These are phyloP conservation scores for Burhinus oedicnemus DNA, from an alignment of 2,113 vertebrate species.

Conservation along the genomic window DNA sequence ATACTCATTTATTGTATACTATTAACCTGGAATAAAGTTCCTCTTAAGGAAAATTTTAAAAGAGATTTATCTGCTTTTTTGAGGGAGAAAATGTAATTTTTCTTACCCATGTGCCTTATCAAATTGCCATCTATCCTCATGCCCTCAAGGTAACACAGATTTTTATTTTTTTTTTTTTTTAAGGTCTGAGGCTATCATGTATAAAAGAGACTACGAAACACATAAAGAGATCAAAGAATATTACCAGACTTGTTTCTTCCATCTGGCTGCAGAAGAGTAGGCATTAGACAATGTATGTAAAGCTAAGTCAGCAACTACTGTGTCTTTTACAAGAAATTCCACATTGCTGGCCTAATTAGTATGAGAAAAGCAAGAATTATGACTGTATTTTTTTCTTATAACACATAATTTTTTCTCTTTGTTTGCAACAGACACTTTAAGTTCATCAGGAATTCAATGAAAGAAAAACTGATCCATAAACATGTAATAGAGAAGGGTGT, in stretches of 20 bases:
- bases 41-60: not conserved
- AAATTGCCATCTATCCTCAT: not conserved
- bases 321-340: not conserved
- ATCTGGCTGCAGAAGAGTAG: not conserved
- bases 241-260: not conserved
- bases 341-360: not conserved
- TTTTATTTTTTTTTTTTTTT: not conserved
- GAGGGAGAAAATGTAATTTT: not conserved
- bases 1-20: not conserved
- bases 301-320: not conserved
- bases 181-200: not conserved
- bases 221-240: slow-evolving; percentile 3
- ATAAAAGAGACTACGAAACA: slow-evolving; percentile 17
- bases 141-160: not conserved
- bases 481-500: not conserved
- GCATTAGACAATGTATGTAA: not conserved
- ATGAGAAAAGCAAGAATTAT: not conserved
- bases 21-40: not conserved
- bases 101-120: not conserved
- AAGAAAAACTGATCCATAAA: not conserved
- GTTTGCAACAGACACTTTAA: not conserved
- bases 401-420: not conserved
- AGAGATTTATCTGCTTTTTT: not conserved
- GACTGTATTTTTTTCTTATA: not conserved
- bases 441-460: not conserved